Evolutionary conservation across 2,797 vertebrate genomes (phyloP), one percentile per base, ranked within the genome.

Genomic region (Rhinoraja longicauda): DNA sequence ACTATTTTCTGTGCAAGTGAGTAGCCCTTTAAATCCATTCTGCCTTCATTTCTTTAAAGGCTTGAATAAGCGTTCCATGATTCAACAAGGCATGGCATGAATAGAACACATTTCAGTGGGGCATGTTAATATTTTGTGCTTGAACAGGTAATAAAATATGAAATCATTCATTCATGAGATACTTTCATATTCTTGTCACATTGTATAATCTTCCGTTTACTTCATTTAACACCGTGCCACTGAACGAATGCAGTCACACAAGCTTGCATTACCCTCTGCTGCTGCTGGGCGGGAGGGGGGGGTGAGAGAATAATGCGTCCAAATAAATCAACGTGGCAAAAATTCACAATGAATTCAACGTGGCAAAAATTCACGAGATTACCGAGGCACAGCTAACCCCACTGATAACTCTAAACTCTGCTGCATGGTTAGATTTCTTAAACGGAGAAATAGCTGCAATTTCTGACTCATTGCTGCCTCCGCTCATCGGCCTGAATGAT

Each of bases 81-180:
- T 21, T 32, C 59, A 88, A 67, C 59, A 88, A 67, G 59, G 3
- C 62, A 17, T n/a, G 53, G 82, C 29, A 62, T 86, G 53, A 62
- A 67, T 88, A 67, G 84, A 88, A 67, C 67, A 88, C 59, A 88
- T 88, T 88, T 88, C n/a, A 36, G 62, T 32, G 62, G 62, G 59
- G 6, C 17, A 36, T 67, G 59, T 88, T 88, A 88, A 67, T 67
- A 64, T 88, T 88, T 36, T 13, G n/a, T 6, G 84, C 59, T 32
- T 88, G 84, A 88, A 36, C n/a, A 88, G 67, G 59, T 21, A 32
- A 64, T 88, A 88, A 88, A 67, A 67, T 64, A 36, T 67, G n/a
- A 88, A 36, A 5, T 84, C 45, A 84, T 67, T 88, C 62, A 64
- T 88, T 88, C 84, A 88, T 88, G 32, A 67, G n/a, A 62, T 62